phyloP scores from a whole-genome alignment of 2,797 vertebrate genomes.

The Myotis pilosus region DNA sequence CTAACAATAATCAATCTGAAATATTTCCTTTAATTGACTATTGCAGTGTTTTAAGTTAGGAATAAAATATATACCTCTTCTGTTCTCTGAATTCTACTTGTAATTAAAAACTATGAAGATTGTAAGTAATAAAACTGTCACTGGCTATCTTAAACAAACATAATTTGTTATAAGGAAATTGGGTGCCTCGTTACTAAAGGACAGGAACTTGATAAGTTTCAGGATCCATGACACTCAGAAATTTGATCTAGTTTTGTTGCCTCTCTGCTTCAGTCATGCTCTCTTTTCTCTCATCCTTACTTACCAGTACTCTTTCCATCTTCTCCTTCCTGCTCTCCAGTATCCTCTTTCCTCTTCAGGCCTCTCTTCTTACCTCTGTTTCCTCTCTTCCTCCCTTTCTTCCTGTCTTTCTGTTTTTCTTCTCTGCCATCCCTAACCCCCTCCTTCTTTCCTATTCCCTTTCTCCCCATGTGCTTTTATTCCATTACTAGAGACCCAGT shows the following conservation, averaged over 20 bases:
- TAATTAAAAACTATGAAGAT: conserved; percentile 24
- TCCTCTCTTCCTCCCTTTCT: not conserved
- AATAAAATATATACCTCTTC: not conserved
- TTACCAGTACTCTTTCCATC: not conserved
- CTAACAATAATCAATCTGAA: not conserved
- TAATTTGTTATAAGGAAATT: not conserved
- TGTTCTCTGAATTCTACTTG: not conserved
- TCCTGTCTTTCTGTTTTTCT: not conserved
- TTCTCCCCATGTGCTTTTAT: too few relatives aligned
- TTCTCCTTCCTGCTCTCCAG: not conserved
- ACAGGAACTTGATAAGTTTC: not conserved
- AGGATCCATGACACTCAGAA: not conserved
- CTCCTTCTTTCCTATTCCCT: not conserved
- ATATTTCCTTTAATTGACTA: not conserved
- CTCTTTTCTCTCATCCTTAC: not conserved
- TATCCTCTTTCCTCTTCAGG: not conserved
- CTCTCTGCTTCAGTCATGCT: not conserved
- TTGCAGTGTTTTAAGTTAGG: not conserved
- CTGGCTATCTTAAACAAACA: not conserved
- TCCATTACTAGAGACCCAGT: not conserved
- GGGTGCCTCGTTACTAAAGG: not conserved
- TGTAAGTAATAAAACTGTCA: not conserved
- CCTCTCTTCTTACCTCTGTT: not conserved
- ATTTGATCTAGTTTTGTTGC: not conserved
- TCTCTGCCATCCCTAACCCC: not conserved